Evolutionary conservation across 2,113 vertebrate species (phyloP).

Genomic region (Saccopteryx bilineata): DNA sequence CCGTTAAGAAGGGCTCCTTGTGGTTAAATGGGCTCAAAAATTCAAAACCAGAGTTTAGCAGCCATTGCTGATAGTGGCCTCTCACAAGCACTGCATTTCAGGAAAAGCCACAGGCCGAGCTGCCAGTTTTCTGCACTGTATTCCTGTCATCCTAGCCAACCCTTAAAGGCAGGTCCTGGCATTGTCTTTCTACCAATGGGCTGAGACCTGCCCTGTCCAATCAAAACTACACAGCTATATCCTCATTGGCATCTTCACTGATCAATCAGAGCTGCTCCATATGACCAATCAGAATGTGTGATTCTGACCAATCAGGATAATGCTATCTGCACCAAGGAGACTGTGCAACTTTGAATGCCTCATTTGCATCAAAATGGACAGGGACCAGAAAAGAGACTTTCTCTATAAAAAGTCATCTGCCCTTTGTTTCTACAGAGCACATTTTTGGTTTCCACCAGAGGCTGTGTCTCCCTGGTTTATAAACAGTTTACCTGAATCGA

Average conservation of each 20-base stretch:
- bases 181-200: background rate
- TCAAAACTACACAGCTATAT: background rate
- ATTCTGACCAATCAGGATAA: background rate
- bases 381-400: background rate
- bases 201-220: background rate
- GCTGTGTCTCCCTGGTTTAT: background rate
- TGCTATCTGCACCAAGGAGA: background rate
- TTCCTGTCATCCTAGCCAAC: background rate
- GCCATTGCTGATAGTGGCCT: background rate
- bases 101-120: background rate
- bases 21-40: background rate
- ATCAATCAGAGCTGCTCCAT: background rate
- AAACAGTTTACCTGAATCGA: background rate
- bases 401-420: background rate
- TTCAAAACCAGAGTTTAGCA: background rate
- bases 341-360: background rate
- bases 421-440: background rate
- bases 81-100: background rate
- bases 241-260: background rate
- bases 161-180: background rate
- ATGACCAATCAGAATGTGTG: background rate
- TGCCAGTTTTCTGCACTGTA: too few species aligned
- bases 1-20: background rate
- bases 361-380: background rate
- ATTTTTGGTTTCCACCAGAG: background rate